Conservation (phyloP, 64 coral and sea anemone species). For the Dendrophyllia cribrosa region DNA sequence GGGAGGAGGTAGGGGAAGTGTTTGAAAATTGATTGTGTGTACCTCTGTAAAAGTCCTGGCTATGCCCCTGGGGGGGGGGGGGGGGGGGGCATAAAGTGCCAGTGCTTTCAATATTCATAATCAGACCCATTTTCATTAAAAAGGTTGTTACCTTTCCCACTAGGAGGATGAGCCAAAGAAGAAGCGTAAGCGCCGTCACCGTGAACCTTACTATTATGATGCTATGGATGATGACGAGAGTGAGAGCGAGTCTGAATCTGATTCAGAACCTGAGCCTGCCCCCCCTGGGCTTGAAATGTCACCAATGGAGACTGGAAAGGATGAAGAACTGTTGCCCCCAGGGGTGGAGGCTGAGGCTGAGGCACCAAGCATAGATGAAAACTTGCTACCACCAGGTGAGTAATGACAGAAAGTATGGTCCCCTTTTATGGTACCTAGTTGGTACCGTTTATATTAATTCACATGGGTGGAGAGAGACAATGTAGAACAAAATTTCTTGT, state of each 20-base stretch:
- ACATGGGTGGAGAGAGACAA: no score
- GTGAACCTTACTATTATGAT: constrained; percentile 94
- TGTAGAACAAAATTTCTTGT: no score
- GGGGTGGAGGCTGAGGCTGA: constrained; percentile 80
- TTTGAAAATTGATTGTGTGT: no score
- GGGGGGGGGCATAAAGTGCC: no score
- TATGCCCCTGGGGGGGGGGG: no score
- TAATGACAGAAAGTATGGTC: not conserved
- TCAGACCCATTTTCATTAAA: no score
- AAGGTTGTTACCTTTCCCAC: not conserved
- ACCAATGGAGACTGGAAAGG: constrained; percentile 69
- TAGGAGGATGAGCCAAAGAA: constrained; percentile 79
- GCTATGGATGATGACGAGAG: constrained; percentile 89
- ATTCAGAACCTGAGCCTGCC: constrained; percentile 91
- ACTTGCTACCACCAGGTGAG: constrained; percentile 48
- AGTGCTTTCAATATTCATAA: no score
- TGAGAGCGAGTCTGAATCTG: constrained; percentile 95
- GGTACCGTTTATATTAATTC: no score
- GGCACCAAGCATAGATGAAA: constrained; percentile 29
- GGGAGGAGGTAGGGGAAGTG: no score
- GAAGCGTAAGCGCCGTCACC: constrained; percentile 86
- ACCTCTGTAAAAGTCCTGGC: no score
- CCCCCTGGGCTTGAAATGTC: constrained; percentile 89
- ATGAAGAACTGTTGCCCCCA: constrained; percentile 70
- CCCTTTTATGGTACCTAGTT: no score